A percentile compares a stretch with the other conserved stretches of the same genome.
Evolutionary conservation across 2,888 invertebrate species (phyloP).

Genomic region (Xylota sylvarum): DNA sequence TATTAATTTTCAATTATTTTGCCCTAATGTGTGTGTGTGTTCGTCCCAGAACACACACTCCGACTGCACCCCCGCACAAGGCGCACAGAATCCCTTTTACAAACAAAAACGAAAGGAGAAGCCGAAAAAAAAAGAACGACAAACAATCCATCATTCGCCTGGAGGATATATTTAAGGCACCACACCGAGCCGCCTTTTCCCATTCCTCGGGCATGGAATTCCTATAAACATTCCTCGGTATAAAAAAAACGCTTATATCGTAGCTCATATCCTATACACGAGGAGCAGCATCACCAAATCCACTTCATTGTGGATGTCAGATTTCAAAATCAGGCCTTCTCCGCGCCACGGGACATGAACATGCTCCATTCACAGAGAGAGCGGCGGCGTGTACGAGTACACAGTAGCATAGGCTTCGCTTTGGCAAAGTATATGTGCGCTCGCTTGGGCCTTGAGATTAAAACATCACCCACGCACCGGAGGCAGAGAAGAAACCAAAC

Average conservation of each 20-base stretch:
- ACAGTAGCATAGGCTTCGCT: no score
- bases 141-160: conserved; percentile 41
- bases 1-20: conserved; percentile 58
- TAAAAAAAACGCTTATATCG: conserved; percentile 1
- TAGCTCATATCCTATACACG: conserved; percentile 32
- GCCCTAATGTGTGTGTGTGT: conserved; percentile 5
- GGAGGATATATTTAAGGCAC: conserved; percentile 46
- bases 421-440: not conserved
- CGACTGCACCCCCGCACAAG: not conserved
- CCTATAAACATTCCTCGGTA: conserved; percentile 16
- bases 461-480: conserved; percentile 43
- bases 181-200: not conserved
- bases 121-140: conserved; percentile 22
- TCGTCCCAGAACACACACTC: not conserved
- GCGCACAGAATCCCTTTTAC: not conserved
- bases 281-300: conserved; percentile 6
- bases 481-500: not conserved
- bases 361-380: conserved; percentile 6
- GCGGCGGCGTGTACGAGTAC: no score
- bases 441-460: conserved; percentile 32
- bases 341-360: not conserved
- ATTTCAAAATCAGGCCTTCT: conserved; percentile 50
- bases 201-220: not conserved
- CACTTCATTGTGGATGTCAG: conserved; percentile 42
- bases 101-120: not conserved